Conservation (phyloP, 2,113 vertebrate species). For the Uria aalge region DNA sequence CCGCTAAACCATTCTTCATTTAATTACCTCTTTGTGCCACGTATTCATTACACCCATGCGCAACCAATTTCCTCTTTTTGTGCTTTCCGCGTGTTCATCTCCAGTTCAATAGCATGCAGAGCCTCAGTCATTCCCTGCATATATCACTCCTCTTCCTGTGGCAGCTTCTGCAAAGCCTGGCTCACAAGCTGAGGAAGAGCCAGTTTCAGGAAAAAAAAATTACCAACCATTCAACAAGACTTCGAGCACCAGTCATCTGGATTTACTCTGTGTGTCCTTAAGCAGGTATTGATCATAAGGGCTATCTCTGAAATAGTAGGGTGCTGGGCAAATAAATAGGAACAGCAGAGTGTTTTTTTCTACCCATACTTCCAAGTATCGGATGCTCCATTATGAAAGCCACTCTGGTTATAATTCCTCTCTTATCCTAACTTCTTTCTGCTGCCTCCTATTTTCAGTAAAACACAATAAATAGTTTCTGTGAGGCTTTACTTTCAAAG, state of each 20-base stretch:
- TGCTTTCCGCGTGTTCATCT: neutral
- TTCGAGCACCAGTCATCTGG: neutral
- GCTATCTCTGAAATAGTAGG: neutral
- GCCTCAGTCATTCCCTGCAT: neutral
- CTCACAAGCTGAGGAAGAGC: neutral
- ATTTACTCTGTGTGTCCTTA: neutral
- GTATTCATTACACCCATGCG: neutral
- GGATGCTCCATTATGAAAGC: neutral
- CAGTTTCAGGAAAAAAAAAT: neutral
- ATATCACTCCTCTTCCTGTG: neutral
- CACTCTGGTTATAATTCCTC: neutral
- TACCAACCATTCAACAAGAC: neutral
- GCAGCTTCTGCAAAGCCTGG: neutral
- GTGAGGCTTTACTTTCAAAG: neutral
- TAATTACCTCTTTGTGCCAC: neutral
- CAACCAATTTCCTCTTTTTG: neutral
- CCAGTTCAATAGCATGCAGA: neutral
- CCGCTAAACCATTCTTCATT: rapidly evolving
- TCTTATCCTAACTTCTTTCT: constrained; percentile 11
- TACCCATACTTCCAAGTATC: neutral
- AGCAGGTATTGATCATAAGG: constrained; percentile 11
- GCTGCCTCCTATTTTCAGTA: neutral
- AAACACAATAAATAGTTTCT: constrained; percentile 9
- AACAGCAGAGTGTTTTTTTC: neutral
- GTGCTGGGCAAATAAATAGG: constrained; percentile 2